Evolutionary conservation across 2,888 invertebrate genomes (phyloP), one percentile per base, ranked within the genome.

Genomic region (Empis stercorea): DNA sequence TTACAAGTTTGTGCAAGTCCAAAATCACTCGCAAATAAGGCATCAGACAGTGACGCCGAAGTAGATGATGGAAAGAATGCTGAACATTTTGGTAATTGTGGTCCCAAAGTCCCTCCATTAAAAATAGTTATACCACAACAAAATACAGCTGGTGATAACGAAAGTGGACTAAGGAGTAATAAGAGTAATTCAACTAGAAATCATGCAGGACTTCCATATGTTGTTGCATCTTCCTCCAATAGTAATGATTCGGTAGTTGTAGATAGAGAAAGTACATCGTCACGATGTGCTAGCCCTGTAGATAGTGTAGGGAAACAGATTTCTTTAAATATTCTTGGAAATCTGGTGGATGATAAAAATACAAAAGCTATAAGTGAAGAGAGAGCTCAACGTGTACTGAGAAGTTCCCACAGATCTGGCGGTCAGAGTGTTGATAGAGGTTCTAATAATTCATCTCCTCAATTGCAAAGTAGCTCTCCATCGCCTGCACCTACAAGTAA

Each of bases 61-160:
- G 65, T 68, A 1, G 80, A 81, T 27, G 80, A 80, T 32, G 71
- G 64, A n/a, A 72, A 71, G 41, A 62, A 66, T 48, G 56, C 59
- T 48, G 68, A 70, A 45, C 62, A 57, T 47, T 52, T 61, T 16
- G 60, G 60, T 48, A 62, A 60, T 45, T 61, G 62, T n/a, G 82
- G 82, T 0, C 86, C 86, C 0, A 92, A 92, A 70, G 95, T 95
- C 15, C 95, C 95, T 10, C 95, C 95, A 1, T 70, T 95, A 46
- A 95, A 95, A 72, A 95, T 96, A 55, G 94, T 96, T 10, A 88
- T 96, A 55, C 93, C 93, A 0, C 86, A 86, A 52, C 69, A 68
- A 54, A 69, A 60, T 51, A 61, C 65, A 32, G 57, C 63, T 1
- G 62, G 62, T n/a, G 69, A 68, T 46, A 63, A 64, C 49, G 68